These are phyloP conservation scores for Erynnis tages DNA, from an alignment of 2,888 invertebrate species.

Conservation along the genomic window DNA sequence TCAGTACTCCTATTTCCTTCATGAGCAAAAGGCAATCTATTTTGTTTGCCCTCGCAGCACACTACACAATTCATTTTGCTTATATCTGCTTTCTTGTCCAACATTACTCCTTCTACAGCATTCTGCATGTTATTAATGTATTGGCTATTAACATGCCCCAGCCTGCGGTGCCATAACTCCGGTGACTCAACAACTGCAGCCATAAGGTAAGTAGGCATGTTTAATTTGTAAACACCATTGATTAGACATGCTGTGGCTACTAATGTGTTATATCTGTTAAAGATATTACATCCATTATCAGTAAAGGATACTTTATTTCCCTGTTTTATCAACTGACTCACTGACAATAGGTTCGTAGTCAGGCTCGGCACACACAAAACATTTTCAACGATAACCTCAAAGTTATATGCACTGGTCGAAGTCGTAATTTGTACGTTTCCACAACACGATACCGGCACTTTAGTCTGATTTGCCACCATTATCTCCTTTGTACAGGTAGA, in stretches of 20 bases:
- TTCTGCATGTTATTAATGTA: constrained; percentile 20
- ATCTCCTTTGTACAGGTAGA: too few relatives aligned
- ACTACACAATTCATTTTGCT: constrained; percentile 22
- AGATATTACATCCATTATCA: constrained; percentile 4
- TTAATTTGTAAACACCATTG: constrained; percentile 23
- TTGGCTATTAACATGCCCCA: constrained; percentile 19
- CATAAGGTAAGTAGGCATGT: too few relatives aligned
- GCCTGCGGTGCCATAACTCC: constrained; percentile 7
- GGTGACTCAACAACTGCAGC: too few relatives aligned
- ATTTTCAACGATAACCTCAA: constrained; percentile 12
- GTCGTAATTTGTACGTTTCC: constrained; percentile 21
- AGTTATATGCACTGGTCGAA: too few relatives aligned
- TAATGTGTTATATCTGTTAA: not conserved
- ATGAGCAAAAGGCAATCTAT: constrained; percentile 34
- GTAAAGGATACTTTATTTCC: constrained; percentile 25
- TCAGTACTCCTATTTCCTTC: constrained; percentile 30
- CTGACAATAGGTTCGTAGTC: constrained; percentile 25
- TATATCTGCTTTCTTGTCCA: too few relatives aligned
- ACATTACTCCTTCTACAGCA: too few relatives aligned
- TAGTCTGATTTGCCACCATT: too few relatives aligned
- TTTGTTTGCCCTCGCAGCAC: constrained; percentile 39
- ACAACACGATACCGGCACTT: too few relatives aligned
- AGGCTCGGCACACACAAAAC: constrained; percentile 22
- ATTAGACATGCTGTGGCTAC: not conserved
- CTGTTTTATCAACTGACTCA: constrained; percentile 22